phyloP scores from a whole-genome alignment of 2,888 invertebrate genomes.

The Oscheius sp. region DNA sequence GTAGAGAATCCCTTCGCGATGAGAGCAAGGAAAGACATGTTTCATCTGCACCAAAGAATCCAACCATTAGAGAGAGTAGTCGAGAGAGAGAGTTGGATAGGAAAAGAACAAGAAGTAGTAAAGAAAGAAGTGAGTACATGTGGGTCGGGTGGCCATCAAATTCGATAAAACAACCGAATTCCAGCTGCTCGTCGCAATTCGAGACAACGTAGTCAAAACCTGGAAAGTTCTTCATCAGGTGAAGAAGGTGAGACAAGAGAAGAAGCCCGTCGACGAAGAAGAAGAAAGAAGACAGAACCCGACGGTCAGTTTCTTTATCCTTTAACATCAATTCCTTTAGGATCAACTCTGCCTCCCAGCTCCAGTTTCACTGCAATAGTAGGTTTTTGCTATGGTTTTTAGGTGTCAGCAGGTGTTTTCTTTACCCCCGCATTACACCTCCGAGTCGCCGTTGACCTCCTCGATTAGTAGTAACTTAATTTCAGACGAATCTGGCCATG shows the following conservation, averaged over 20 bases:
- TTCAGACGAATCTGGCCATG: slow-evolving; percentile 5
- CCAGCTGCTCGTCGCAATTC: slow-evolving; percentile 54
- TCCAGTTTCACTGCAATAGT: slow-evolving; percentile 1
- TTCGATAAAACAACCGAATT: slow-evolving; percentile 13
- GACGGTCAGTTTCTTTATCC: neutral
- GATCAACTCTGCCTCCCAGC: neutral
- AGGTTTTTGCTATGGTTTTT: neutral
- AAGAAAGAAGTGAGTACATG: slow-evolving; percentile 43
- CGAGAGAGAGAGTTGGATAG: slow-evolving; percentile 40
- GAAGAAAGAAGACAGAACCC: slow-evolving; percentile 16
- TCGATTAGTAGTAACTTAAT: no score
- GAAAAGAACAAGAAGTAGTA: slow-evolving; percentile 34
- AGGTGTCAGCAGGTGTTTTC: neutral
- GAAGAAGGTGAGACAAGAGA: slow-evolving; percentile 32
- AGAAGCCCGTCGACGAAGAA: slow-evolving; percentile 1
- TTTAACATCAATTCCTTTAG: neutral
- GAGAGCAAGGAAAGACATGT: slow-evolving; percentile 28
- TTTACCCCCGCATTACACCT: neutral
- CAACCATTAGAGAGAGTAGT: slow-evolving; percentile 46
- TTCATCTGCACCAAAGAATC: slow-evolving; percentile 35
- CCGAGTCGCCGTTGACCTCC: slow-evolving; percentile 6
- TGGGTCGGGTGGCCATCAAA: neutral
- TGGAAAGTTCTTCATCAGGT: slow-evolving; percentile 40
- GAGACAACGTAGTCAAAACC: slow-evolving; percentile 45
- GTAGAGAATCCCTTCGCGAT: slow-evolving; percentile 27